Percentiles rank a stretch among this genome's conserved stretches.
Conservation (phyloP, 2,888 invertebrate species). For the Siphlonurus alternatus region DNA sequence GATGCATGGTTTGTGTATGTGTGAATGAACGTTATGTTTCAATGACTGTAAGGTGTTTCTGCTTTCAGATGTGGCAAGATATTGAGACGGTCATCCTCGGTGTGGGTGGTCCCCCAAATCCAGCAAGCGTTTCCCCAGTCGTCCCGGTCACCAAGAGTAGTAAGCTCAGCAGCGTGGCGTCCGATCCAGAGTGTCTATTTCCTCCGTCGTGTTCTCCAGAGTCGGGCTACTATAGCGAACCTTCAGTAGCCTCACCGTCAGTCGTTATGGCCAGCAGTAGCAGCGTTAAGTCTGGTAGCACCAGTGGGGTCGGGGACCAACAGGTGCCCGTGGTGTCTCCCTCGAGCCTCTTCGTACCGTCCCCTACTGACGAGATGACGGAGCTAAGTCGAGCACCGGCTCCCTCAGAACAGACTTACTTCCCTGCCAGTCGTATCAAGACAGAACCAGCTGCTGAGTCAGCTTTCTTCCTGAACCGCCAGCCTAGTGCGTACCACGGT, state of each 20-base stretch:
- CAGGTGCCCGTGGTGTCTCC: constrained; percentile 14
- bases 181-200: constrained; percentile 8
- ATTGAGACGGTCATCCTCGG: constrained; percentile 23
- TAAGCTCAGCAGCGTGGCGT: neutral
- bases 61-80: constrained; percentile 24
- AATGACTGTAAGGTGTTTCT: constrained; percentile 12
- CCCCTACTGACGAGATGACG: constrained; percentile 7
- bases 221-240: constrained; percentile 14
- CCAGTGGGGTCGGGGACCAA: constrained; percentile 10
- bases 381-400: neutral
- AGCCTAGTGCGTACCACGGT: constrained; percentile 6
- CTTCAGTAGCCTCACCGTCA: neutral
- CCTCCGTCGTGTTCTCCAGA: constrained; percentile 9
- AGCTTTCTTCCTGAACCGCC: constrained; percentile 10
- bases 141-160: constrained; percentile 10
- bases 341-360: constrained; percentile 7
- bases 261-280: neutral
- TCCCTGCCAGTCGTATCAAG: constrained; percentile 9
- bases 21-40: no score
- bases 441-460: constrained; percentile 10
- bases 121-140: constrained; percentile 16
- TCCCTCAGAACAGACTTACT: constrained; percentile 3
- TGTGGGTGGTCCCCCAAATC: constrained; percentile 17
- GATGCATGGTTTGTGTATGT: no score
- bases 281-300: neutral